These are phyloP conservation scores for Drosophila novamexicana DNA, from an alignment of 1,140 invertebrate species.

Conservation along the genomic window DNA sequence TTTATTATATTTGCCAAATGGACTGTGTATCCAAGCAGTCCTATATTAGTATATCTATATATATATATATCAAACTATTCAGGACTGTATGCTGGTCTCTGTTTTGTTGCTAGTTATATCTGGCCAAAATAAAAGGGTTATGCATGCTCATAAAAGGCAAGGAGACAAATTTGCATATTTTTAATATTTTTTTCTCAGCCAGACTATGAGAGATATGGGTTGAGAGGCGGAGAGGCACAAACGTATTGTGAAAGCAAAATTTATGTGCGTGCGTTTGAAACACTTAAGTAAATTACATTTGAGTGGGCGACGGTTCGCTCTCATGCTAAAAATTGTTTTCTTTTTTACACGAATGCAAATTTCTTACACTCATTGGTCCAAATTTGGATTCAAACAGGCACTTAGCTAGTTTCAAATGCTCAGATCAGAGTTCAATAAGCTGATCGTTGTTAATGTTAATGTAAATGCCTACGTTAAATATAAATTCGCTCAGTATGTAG, in stretches of 20 bases:
- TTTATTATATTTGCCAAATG: slow-evolving; percentile 80
- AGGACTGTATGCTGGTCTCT: slow-evolving; percentile 33
- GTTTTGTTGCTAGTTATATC: slow-evolving; percentile 39
- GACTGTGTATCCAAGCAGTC: slow-evolving; percentile 48
- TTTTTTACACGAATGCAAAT: slow-evolving; percentile 44
- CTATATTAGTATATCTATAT: background rate
- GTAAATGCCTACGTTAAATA: no score
- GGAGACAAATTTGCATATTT: slow-evolving; percentile 79
- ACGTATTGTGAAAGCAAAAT: slow-evolving; percentile 52
- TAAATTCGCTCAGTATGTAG: no score
- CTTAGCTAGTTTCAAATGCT: slow-evolving; percentile 7
- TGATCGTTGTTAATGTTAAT: background rate
- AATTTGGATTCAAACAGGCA: slow-evolving; percentile 36
- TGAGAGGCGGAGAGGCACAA: background rate
- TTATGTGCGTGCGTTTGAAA: slow-evolving; percentile 73
- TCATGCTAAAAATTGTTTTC: slow-evolving; percentile 45
- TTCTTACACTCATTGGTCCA: slow-evolving; percentile 30
- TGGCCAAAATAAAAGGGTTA: slow-evolving; percentile 69
- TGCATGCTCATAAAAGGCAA: slow-evolving; percentile 64
- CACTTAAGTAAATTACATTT: slow-evolving; percentile 80
- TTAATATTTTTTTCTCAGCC: slow-evolving; percentile 68
- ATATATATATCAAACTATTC: slow-evolving; percentile 30
- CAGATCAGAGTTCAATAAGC: background rate
- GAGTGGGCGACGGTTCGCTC: slow-evolving; percentile 33
- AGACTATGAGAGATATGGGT: slow-evolving; percentile 3